Percentiles rank a stretch among this genome's conserved stretches.
Evolutionary conservation across 2,797 vertebrate genomes (phyloP).

Genomic region (Pseudotriccus pelzelni): DNA sequence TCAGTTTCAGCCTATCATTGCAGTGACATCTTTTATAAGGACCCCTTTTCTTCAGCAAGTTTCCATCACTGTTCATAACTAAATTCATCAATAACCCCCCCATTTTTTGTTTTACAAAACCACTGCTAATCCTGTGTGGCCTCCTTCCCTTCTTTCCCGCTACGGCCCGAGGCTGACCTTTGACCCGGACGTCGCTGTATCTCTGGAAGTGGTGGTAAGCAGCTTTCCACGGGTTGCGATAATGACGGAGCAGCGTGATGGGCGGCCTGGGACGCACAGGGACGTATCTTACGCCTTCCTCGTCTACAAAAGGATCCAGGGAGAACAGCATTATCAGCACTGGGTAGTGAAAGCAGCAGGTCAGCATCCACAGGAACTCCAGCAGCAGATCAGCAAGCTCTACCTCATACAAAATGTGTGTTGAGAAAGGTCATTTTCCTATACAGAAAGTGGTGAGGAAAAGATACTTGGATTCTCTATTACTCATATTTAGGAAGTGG

Average conservation of each 20-base stretch:
- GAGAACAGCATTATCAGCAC: background rate
- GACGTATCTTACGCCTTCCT: constrained; percentile 96
- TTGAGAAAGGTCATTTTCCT: background rate
- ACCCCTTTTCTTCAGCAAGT: background rate
- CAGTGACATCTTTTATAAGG: background rate
- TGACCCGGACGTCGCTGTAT: constrained; percentile 95
- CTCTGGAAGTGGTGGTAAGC: constrained; percentile 99
- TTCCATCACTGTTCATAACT: fast-evolving
- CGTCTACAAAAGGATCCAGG: constrained; percentile 78
- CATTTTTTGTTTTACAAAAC: background rate
- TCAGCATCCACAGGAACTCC: background rate
- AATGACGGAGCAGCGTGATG: constrained; percentile 93
- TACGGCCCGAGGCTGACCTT: constrained; percentile 80
- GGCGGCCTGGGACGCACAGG: constrained; percentile 91
- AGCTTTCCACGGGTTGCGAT: constrained; percentile 98
- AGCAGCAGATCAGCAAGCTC: background rate
- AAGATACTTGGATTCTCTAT: background rate
- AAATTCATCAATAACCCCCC: background rate
- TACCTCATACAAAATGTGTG: background rate
- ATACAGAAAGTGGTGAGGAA: background rate
- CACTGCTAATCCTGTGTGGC: fast-evolving
- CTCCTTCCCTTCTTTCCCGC: too few species aligned
- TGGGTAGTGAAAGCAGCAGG: background rate
- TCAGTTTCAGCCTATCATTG: background rate
- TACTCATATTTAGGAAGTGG: background rate